Base-by-base conservation (phyloP, 2,888 invertebrate species). In the Trissonchulus latispiculum region DNA sequence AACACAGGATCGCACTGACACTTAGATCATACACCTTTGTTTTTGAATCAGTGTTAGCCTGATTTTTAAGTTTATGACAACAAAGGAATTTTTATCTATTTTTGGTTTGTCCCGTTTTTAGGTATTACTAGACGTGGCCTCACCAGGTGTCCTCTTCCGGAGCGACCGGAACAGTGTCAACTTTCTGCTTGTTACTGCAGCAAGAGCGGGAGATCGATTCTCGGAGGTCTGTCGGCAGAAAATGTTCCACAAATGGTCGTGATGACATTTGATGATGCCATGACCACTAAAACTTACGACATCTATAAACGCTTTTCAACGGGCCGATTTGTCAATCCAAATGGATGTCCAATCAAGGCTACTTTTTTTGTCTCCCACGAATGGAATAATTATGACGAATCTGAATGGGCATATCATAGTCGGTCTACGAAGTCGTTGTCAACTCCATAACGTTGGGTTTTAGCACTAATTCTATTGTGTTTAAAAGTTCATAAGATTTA, bases 341-440 rank as follows among this genome's bases (percentile, higher is more conserved):
- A 95, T 83, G 91, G 91, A 28, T 95, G 95, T 80, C 88, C 90
- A 28, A 90, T 94, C 77, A 89, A 88, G 77, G 93, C 93, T 75
- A 96, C 97, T 59, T 95, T 97, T 88, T 97, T 96, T 86, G 93
- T 97, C 76, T 95, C 95, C 70, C 96, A 97, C 85, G 95, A 96
- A 85, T 97, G 96, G 94, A 97, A 96, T 73, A 95, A 96, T 87
- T 97, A 97, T 87, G 91, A 92, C 85, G 92, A 93, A 87, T 96
- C 97, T 75, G 94, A 95, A 86, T 93, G 94, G 86, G 88, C 97
- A 77, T 94, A 95, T 86, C 88, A 93, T 77, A 89, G 90, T 82
- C 95, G 96, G n/a, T n/a, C 82, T 95, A 96, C 84, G 96, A 97
- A 87, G 92, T 97, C 86, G 96, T 95, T 77, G 94, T 95, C 77